phyloP scores from a whole-genome alignment of 2,797 vertebrate species.

The Salmo trutta region DNA sequence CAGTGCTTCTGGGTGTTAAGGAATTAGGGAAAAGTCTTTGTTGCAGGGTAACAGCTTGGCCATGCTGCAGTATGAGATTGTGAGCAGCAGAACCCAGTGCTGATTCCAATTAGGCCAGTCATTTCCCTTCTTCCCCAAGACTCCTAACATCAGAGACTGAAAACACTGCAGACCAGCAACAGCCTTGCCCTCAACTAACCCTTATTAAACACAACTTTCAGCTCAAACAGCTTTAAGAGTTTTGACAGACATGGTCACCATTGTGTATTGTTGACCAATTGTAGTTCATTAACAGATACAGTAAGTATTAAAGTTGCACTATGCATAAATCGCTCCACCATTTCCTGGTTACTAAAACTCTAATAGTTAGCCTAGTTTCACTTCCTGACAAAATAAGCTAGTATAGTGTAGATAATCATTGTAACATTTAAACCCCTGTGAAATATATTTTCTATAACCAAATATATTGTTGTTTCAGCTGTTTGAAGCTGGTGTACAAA shows the following conservation, averaged over 20 bases:
- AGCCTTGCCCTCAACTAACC: background rate
- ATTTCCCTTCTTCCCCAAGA: background rate
- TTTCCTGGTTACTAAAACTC: no score
- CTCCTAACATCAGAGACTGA: background rate
- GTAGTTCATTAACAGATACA: background rate
- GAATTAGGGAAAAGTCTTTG: background rate
- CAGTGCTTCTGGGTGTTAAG: background rate
- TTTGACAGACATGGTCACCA: background rate
- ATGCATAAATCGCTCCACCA: no score
- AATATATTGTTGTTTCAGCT: no score
- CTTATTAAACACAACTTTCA: conserved; percentile 34
- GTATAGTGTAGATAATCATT: no score
- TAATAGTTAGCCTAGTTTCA: no score
- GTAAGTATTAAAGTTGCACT: background rate
- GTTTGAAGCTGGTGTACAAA: no score
- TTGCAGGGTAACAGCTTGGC: background rate
- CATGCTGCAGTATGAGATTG: background rate
- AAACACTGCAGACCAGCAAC: background rate
- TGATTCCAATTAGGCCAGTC: background rate
- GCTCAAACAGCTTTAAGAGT: conserved; percentile 10
- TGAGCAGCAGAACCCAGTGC: background rate
- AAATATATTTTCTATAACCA: no score
- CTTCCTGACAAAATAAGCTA: no score
- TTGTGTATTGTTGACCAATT: background rate
- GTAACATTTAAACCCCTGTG: no score